A percentile compares a stretch with the other conserved stretches of the same genome.
phyloP scores from a whole-genome alignment of 2,888 invertebrate genomes.

The Prosopocoilus inquinatus region DNA sequence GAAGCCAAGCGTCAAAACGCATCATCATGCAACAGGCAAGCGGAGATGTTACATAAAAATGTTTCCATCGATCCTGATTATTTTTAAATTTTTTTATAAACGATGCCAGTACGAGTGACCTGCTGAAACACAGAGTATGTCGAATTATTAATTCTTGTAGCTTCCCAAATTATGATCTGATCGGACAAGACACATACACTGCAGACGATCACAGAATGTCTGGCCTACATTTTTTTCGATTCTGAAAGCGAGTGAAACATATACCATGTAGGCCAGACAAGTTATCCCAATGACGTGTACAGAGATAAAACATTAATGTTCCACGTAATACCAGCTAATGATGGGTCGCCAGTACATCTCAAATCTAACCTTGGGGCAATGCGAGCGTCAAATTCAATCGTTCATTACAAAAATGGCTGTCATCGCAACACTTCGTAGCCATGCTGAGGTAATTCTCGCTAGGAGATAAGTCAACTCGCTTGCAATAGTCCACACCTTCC shows the following conservation, averaged over 20 bases:
- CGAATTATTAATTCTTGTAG: constrained; percentile 1
- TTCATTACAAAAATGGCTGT: constrained; percentile 72
- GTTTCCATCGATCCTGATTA: no score
- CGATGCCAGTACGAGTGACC: not conserved
- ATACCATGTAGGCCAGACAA: not conserved
- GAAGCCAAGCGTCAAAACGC: not conserved
- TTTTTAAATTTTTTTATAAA: no score
- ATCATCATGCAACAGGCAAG: not conserved
- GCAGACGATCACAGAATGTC: constrained; percentile 21
- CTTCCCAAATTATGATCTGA: constrained; percentile 1
- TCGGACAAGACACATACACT: constrained; percentile 18
- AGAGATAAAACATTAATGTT: not conserved
- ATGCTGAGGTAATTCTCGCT: no score
- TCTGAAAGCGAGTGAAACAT: not conserved
- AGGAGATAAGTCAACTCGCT: no score
- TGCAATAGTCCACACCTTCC: constrained; percentile 38
- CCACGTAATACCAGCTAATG: constrained; percentile 8
- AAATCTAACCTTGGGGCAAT: constrained; percentile 13
- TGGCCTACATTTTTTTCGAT: constrained; percentile 9
- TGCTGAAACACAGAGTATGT: not conserved
- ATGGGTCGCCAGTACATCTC: constrained; percentile 18
- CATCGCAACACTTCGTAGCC: constrained; percentile 71
- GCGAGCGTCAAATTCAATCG: constrained; percentile 57
- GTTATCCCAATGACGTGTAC: not conserved
- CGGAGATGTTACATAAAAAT: constrained; percentile 1